Evolutionary conservation across 1,140 invertebrate species (phyloP), one percentile per base, ranked within the genome.

Genomic region (Thalassaphorura encarpata): DNA sequence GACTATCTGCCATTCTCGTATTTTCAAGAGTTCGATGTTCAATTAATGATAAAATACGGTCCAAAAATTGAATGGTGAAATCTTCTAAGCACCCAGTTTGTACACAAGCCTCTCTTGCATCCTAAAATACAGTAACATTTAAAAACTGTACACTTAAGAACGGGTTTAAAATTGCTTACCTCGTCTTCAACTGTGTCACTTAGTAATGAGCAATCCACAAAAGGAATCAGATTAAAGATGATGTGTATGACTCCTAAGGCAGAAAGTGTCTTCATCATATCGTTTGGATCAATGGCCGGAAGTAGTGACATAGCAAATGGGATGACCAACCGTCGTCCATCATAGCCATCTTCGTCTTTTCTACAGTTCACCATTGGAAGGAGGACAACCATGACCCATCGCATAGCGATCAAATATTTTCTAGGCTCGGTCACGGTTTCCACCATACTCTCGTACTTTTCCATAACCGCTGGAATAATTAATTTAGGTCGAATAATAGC

Each of bases 371-470:
- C 76, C 73, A 89, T 74, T 54, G 79, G 80, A 58, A 82, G 73
- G 4, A 81, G 78, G 1, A 89, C 80, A 3, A 83, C 76, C 6
- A 80, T 79, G 27, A 89, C 76, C 63, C 83, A 85, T 33, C 80
- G 78, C 76, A 93, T 83, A n/a, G 83, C 79, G 3, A 82, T 80
- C 24, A 81, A 88, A 52, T 91, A 73, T 67, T 89, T 79, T 63
- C 92, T 86, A 0, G 90, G 89, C 70, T 96, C 90, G 1, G 83
- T 91, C 3, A 92, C 67, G 0, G 85, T 89, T 66, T 91, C 86
- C 57, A 94, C 72, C 0, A 87, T 83, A 1, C 77, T 39, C 28
- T 67, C 69, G 68, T 67, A 81, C 78, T 75, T 81, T 62, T 95
- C 87, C 29, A 97, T 67, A 16, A 94, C 72, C 42, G 83, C 77